phyloP scores from a whole-genome alignment of 1,140 invertebrate species.

The Bombus waltoni region DNA sequence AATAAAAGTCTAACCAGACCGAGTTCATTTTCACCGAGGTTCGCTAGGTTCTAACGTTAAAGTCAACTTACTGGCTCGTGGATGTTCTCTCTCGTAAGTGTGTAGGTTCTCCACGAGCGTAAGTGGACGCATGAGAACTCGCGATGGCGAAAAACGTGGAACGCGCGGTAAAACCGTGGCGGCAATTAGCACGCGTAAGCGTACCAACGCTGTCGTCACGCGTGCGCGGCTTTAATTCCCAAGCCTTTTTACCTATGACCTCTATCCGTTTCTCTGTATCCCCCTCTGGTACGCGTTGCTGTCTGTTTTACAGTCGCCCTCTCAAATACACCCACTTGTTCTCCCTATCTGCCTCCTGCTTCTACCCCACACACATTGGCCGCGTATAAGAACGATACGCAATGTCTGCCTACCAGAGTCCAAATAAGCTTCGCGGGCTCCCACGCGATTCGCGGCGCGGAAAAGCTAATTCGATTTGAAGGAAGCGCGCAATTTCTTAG shows the following conservation, averaged over 20 bases:
- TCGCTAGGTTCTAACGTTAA: too few relatives aligned
- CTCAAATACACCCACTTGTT: conserved; percentile 54
- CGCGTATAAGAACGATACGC: conserved; percentile 50
- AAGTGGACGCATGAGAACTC: neutral
- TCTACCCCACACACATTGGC: conserved; percentile 45
- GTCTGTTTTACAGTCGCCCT: conserved; percentile 17
- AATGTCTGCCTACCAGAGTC: conserved; percentile 48
- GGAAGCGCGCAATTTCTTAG: neutral
- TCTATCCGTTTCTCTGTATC: conserved; percentile 5
- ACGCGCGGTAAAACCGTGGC: conserved; percentile 11
- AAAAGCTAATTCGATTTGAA: conserved; percentile 12
- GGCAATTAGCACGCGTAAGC: conserved; percentile 57
- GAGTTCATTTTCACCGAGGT: too few relatives aligned
- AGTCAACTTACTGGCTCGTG: too few relatives aligned
- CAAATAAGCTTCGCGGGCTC: conserved; percentile 32
- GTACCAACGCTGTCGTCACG: conserved; percentile 38
- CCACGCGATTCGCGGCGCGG: neutral
- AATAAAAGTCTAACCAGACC: too few relatives aligned
- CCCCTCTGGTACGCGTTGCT: neutral
- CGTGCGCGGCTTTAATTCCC: conserved; percentile 54
- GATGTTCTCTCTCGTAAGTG: too few relatives aligned
- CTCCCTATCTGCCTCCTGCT: conserved; percentile 40
- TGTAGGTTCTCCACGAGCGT: too few relatives aligned
- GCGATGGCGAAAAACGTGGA: conserved; percentile 45
- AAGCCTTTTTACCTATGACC: conserved; percentile 15